A percentile compares a stretch with the other conserved stretches of the same genome.
phyloP scores from a whole-genome alignment of 2,797 vertebrate species.

The Coregonus sp. region DNA sequence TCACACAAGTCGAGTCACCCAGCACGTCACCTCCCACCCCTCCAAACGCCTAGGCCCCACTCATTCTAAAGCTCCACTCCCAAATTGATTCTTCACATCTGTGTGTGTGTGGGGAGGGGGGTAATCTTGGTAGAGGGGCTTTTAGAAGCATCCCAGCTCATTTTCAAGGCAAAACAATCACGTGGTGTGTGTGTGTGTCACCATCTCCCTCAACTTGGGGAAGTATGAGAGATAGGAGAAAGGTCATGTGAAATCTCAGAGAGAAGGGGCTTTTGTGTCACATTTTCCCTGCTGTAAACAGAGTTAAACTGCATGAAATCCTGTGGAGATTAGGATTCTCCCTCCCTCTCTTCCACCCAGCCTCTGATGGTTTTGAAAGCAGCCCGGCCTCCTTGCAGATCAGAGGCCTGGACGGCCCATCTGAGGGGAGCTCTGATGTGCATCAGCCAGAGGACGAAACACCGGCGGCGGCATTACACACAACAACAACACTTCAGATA shows the following conservation, averaged over 20 bases:
- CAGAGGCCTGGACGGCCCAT: slow-evolving; percentile 20
- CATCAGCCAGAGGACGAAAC: slow-evolving; percentile 18
- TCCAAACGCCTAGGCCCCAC: slow-evolving; percentile 25
- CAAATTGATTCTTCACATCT: slow-evolving; percentile 52
- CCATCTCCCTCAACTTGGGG: slow-evolving; percentile 18
- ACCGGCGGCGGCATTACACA: neutral
- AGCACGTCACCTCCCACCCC: slow-evolving; percentile 17
- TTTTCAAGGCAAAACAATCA: slow-evolving; percentile 54
- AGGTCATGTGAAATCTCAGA: slow-evolving; percentile 35
- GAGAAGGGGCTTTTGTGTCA: slow-evolving; percentile 32
- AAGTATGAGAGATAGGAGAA: slow-evolving; percentile 27
- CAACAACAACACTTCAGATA: slow-evolving; percentile 3
- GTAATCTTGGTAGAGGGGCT: slow-evolving; percentile 34
- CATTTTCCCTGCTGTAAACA: slow-evolving; percentile 52
- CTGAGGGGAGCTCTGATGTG: slow-evolving; percentile 15
- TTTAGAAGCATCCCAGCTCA: slow-evolving; percentile 41
- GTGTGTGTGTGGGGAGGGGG: slow-evolving; percentile 4
- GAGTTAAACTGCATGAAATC: slow-evolving; percentile 59
- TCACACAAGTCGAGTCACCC: slow-evolving; percentile 32
- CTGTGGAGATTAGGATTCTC: slow-evolving; percentile 42
- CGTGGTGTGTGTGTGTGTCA: neutral
- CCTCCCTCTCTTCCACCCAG: neutral
- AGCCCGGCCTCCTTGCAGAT: slow-evolving; percentile 15
- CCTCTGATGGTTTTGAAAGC: slow-evolving; percentile 23
- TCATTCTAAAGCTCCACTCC: slow-evolving; percentile 29